Evolutionary conservation across 2,797 vertebrate genomes (phyloP).

Genomic region (Trachurus trachurus): DNA sequence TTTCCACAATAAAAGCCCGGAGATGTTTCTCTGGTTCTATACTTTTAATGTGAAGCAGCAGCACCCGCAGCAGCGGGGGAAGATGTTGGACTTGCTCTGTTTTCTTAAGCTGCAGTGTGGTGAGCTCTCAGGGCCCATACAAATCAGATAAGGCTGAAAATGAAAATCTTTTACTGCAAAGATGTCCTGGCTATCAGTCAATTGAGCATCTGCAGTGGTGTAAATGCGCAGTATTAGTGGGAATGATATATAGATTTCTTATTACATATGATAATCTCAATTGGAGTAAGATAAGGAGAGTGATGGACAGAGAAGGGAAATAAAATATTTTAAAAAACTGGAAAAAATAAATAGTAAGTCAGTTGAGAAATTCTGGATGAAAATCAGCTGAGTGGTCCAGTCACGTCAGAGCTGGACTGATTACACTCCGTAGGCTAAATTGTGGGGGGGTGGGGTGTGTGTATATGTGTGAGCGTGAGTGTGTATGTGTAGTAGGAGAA

Average conservation of each 20-base stretch:
- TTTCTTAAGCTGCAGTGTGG: too few species aligned
- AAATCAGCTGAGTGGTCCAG: constrained; percentile 39
- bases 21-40: too few species aligned
- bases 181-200: too few species aligned
- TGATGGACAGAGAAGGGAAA: too few species aligned
- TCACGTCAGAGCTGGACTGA: constrained; percentile 46
- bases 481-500: constrained; percentile 39
- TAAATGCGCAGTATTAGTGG: not conserved
- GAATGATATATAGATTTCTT: not conserved
- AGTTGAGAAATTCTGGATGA: not conserved
- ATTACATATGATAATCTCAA: constrained; percentile 14
- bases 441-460: constrained; percentile 10
- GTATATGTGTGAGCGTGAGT: not conserved
- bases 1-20: too few species aligned
- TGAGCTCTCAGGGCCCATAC: too few species aligned
- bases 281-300: not conserved
- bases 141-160: not conserved
- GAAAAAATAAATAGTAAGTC: not conserved
- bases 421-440: constrained; percentile 45
- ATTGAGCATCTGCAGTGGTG: not conserved
- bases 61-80: too few species aligned
- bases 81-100: too few species aligned
- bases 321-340: not conserved
- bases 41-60: too few species aligned
- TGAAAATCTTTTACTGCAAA: not conserved